Evolutionary conservation across 2,888 invertebrate genomes (phyloP), one percentile per base, ranked within the genome.

Genomic region (Danaus chrysippus): DNA sequence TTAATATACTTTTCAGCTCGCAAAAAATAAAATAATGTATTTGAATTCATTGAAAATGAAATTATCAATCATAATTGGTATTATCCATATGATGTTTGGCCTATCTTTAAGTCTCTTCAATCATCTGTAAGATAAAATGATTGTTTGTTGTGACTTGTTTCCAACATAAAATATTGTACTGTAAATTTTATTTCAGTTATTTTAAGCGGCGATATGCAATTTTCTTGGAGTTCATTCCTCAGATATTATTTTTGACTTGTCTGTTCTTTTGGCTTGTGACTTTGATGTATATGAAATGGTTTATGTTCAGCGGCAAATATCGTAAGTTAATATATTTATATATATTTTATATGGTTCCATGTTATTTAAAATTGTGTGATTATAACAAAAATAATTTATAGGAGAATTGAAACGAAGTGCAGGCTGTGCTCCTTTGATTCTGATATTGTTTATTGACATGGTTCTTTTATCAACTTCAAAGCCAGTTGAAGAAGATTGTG

Each of bases 1-100:
- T 46, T n/a, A 13, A 17, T 60, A 55, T 19, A 53, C 23, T 56
- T 59, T 82, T 41, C 76, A 91, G 91, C 46, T 87, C 3, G 70
- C 95, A 0, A 92, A 92, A 53, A 98, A 98, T 81, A 97, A 96
- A 84, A 97, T 99, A 64, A 94, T 96, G 70, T 96, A 96, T 78
- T 91, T 96, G 58, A 99, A 99, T 83, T 97, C 97, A 0, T 94
- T 95, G 81, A 99, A 99, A 90, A 98, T 98, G 98, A 97, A 97
- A 83, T 81, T 98, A 65, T 98, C 98, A 0, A 96, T 99, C 34
- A 95, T 98, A 42, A 91, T 98, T 67, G 98, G 98, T 10, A 95
- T 99, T 0, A 74, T 93, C n/a, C 98, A 99, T 79, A 99, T 99
- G 98, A 91, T 96, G 49, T 97, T 98, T 77, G 98, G 98, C 17